Conservation (phyloP, 30 jellyfish, hydroid and myxozoan genomes). For the Hydra vulgaris region DNA sequence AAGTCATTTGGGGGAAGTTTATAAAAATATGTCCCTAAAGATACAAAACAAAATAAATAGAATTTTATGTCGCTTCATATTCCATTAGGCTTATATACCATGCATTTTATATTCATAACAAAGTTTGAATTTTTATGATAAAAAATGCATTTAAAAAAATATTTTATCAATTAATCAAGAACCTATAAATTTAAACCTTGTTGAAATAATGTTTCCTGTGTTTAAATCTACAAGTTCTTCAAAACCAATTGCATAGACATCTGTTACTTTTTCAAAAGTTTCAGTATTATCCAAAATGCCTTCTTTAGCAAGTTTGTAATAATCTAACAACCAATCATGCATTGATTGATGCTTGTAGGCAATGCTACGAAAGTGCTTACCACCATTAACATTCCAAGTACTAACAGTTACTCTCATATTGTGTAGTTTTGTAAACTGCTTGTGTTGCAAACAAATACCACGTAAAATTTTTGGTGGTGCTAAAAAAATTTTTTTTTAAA, state of each 20-base stretch:
- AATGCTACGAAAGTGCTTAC: constrained; percentile 94
- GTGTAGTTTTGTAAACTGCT: constrained; percentile 49
- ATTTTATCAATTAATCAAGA: too few species aligned
- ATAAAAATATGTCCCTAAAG: too few species aligned
- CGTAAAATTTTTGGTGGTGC: constrained; percentile 79
- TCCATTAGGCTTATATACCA: too few species aligned
- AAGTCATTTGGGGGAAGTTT: too few species aligned
- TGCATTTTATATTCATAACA: too few species aligned
- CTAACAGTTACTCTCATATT: constrained; percentile 82
- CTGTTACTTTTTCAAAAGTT: constrained; percentile 58
- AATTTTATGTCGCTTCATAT: too few species aligned
- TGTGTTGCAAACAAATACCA: constrained; percentile 60
- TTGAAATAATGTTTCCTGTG: constrained; percentile 78
- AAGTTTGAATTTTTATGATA: too few species aligned
- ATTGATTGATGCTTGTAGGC: constrained; percentile 97
- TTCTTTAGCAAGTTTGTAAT: constrained; percentile 53
- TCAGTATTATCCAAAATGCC: constrained; percentile 76
- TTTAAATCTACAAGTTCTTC: constrained; percentile 90
- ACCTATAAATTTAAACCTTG: too few species aligned
- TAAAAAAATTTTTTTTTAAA: constrained; percentile 6
- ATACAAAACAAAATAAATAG: too few species aligned
- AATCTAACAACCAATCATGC: constrained; percentile 97
- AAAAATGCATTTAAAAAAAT: too few species aligned
- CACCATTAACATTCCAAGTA: constrained; percentile 99
- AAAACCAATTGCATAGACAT: constrained; percentile 83